Base-by-base conservation (phyloP, 2,888 invertebrate genomes). In the Drosophila aldrichi region DNA sequence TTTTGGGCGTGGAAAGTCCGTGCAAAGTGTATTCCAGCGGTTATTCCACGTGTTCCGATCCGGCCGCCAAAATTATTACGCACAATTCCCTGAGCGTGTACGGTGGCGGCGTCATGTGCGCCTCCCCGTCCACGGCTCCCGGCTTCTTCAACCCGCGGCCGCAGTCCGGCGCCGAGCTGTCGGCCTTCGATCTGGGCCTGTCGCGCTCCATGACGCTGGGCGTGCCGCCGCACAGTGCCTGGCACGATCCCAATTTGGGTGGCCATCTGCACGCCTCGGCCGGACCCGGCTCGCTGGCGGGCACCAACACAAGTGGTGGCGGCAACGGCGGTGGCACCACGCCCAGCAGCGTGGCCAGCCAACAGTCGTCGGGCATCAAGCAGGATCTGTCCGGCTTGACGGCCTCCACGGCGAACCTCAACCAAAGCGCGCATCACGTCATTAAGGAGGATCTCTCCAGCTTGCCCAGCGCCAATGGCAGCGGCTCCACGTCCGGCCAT, bases 171-270 rank as follows among this genome's bases (percentile, higher is more conserved):
- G 92, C 92, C 54, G 93, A 93, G 79, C 85, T 93, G 70, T 92
- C 92, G 69, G 91, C 93, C 78, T 92, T 93, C 80, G 93, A 93
- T 84, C 87, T 93, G 74, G 93, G 93, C 43, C 93, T 93, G 75
- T 92, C 93, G 66, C 91, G 93, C 46, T 92, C 92, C 75, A 95
- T 95, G 95, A 94, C 95, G 76, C 92, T 95, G 81, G 95, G 95
- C 81, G 95, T 94, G 79, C 94, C 94, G 87, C 95, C 95, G 86
- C 93, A 92, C 57, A 92, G 92, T 56, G 92, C 93, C 72, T 95
- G 95, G 95, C 94, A 95, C 77, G 95, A 95, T 92, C 94, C 95
- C 55, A 93, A 91, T 70, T 77, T 93, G 57, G 91, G 91, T 60
- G 90, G 92, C 57, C 93, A 93, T 82, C 88, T 93, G 85, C 93